A percentile compares a stretch with the other conserved stretches of the same genome.
phyloP scores from a whole-genome alignment of 1,140 invertebrate species.

The Anastrepha ludens region DNA sequence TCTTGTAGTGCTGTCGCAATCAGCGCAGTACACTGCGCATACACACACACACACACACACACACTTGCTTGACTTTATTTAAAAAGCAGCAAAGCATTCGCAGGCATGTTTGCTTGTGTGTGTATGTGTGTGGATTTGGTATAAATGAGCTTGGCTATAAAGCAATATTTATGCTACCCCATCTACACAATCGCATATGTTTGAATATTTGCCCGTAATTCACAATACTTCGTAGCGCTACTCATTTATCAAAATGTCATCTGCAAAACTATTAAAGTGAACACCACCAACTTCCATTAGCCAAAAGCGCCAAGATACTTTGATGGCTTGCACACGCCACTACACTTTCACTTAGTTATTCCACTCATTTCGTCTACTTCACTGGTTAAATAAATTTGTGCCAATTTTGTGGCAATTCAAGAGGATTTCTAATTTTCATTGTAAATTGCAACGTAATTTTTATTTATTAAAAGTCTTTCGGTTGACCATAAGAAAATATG shows the following conservation, averaged over 20 bases:
- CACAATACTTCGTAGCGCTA: neutral
- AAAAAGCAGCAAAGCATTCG: neutral
- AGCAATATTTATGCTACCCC: neutral
- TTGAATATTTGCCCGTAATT: neutral
- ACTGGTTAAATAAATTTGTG: slow-evolving; percentile 10
- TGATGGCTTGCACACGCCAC: slow-evolving; percentile 12
- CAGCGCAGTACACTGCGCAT: neutral
- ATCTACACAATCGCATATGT: neutral
- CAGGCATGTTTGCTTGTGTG: neutral
- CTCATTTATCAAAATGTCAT: slow-evolving; percentile 52
- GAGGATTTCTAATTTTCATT: neutral
- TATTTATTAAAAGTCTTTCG: neutral
- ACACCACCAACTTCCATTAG: slow-evolving; percentile 11
- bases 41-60: neutral
- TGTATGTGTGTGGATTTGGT: neutral
- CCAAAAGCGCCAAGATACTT: slow-evolving; percentile 9
- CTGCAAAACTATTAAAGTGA: slow-evolving; percentile 43
- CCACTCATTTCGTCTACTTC: neutral
- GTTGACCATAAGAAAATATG: too few species aligned
- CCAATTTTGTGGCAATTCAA: slow-evolving; percentile 20
- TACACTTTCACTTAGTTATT: slow-evolving; percentile 8
- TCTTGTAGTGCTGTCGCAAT: neutral
- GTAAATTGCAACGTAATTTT: neutral
- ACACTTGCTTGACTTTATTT: neutral
- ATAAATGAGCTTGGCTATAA: slow-evolving; percentile 30